These are phyloP conservation scores for Carpatolechia fugitivella DNA, from an alignment of 2,888 invertebrate genomes.

Conservation along the genomic window DNA sequence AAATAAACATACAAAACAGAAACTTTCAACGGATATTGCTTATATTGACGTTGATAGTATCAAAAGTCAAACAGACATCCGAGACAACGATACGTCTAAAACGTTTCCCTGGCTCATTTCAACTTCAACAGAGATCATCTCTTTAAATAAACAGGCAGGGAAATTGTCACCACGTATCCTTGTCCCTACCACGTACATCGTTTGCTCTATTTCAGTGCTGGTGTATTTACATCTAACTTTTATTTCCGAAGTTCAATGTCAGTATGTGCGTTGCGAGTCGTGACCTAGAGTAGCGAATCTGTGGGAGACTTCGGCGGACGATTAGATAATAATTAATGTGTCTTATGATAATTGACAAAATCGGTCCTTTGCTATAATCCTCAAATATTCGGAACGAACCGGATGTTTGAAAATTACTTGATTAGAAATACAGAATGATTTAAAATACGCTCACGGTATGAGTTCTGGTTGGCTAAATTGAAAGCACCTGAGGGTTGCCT, in stretches of 20 bases:
- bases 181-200: slow-evolving; percentile 23
- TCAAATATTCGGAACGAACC: no score
- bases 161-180: slow-evolving; percentile 28
- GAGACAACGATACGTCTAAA: not conserved
- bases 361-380: no score
- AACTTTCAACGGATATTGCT: no score
- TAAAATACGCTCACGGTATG: no score
- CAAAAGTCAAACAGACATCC: not conserved
- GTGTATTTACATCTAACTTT: slow-evolving; percentile 30
- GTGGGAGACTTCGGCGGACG: not conserved
- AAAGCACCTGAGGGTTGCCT: no score
- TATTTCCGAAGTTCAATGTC: slow-evolving; percentile 65
- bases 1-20: no score
- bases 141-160: slow-evolving; percentile 9
- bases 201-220: slow-evolving; percentile 17
- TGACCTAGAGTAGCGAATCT: slow-evolving; percentile 19
- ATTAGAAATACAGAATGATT: no score
- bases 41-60: not conserved
- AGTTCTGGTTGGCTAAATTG: no score
- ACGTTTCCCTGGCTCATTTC: not conserved
- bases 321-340: no score
- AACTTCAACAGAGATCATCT: not conserved
- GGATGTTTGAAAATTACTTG: no score
- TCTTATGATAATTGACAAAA: no score
- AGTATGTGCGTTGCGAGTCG: slow-evolving; percentile 6